Base-by-base conservation (phyloP, 64 coral and sea anemone species). In the Stylophora pistillata region DNA sequence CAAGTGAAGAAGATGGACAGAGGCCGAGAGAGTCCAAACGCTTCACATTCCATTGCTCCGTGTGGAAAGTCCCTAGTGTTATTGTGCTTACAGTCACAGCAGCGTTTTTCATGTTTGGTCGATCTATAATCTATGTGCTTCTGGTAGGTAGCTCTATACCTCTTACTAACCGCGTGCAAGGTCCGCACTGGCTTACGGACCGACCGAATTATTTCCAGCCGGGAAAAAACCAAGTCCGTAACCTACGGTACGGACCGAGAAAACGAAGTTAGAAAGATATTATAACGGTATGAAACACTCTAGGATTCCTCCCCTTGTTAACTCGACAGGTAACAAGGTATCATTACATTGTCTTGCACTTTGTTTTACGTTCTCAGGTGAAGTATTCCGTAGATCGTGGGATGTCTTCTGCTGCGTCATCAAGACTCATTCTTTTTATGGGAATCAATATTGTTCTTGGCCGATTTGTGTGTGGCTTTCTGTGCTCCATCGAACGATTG, bases 381-480 rank as follows among this genome's bases (percentile, higher is more conserved):
- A 76, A 76, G 10, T 76, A 52, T 33, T 41, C 73, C n/a, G 73
- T 53, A 18, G 73, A 76, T 31, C 73, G 32, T 41, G 73, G 73
- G 20, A 76, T 76, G 20, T 76, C 73, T 76, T 76, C 73, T 21
- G 34, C 18, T 21, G 73, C 73, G 1, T 76, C 73, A 23, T 32
- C 73, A 23, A 53, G 73, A 11, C 73, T 76, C 15, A 10, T 76
- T 21, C 73, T 76, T 9, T 76, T 52, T 53, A 15, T 76, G 18
- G 73, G 73, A 52, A 76, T 76, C 73, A 76, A 23, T 52, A 21
- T 76, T 76, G 73, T 53, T 23, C 17, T 76, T 53, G 73, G 73
- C 20, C 73, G 73, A 16, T 76, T 76, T 21, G 17, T 17, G 9
- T 12, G 73, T 76, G 73, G 73, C 53, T 76, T 76, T 76, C 73